These are phyloP conservation scores for Etheostoma cragini DNA, from an alignment of 2,113 vertebrate genomes.

Conservation along the genomic window DNA sequence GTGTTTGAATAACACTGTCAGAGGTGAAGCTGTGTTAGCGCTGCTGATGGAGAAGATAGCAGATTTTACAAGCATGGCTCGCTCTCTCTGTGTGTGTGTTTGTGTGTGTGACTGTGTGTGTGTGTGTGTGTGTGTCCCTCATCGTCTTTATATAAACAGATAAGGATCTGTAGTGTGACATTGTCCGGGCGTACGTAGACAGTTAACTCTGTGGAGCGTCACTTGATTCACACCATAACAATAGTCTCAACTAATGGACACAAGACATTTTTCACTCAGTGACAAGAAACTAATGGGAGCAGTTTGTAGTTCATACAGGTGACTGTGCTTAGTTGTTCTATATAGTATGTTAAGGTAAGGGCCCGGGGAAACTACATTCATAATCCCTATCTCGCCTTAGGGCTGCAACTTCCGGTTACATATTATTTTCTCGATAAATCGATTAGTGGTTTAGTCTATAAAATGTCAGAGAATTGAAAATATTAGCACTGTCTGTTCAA, in stretches of 20 bases:
- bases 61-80: constrained; percentile 4
- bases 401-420: no score
- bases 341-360: no score
- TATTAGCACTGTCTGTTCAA: no score
- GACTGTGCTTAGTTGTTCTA: fast-evolving
- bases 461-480: no score
- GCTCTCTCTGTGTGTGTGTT: constrained; percentile 3
- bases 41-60: constrained; percentile 47
- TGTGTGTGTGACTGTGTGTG: background rate
- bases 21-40: background rate
- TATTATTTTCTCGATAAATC: no score
- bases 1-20: constrained; percentile 72
- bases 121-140: background rate
- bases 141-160: constrained; percentile 51
- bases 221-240: constrained; percentile 24
- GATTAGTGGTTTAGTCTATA: no score
- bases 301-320: fast-evolving
- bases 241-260: constrained; percentile 1
- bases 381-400: background rate
- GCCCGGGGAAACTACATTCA: background rate
- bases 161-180: constrained; percentile 42
- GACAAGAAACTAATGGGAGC: constrained; percentile 9
- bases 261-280: background rate
- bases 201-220: constrained; percentile 40
- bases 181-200: background rate